These are phyloP conservation scores for Hippasteria phrygiana DNA, from an alignment of 53 echinoderm and acorn worm genomes.

Conservation along the genomic window DNA sequence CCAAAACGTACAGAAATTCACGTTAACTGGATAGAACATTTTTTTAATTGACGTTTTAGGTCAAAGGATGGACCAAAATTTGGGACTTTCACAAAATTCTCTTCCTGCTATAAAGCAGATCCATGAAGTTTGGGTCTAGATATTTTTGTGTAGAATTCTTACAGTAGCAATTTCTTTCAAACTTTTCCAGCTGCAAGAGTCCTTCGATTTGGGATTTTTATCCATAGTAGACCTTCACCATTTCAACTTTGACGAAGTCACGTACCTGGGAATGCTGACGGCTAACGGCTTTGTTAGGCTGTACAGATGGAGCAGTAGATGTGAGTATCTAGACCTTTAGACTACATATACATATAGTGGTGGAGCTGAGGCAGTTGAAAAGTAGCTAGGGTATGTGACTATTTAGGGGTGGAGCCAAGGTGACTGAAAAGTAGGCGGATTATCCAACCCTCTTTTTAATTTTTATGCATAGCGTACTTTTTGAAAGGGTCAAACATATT, in stretches of 20 bases:
- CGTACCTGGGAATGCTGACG: constrained; percentile 40
- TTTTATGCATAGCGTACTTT: no score
- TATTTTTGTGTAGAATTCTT: background rate
- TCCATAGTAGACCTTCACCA: constrained; percentile 34
- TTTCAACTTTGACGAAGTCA: background rate
- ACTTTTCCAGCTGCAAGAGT: background rate
- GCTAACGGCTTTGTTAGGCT: constrained; percentile 25
- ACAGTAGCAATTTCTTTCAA: background rate
- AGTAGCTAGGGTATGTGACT: no score
- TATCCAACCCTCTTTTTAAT: no score
- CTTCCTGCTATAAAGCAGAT: no score
- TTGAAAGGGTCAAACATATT: no score
- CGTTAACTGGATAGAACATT: background rate
- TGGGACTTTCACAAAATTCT: no score
- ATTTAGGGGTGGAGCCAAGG: background rate
- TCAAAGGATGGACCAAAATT: no score
- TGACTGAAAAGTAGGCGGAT: no score
- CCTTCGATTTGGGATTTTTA: constrained; percentile 16
- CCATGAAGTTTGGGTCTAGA: no score
- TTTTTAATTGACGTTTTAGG: background rate
- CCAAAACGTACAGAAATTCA: background rate
- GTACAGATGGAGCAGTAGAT: constrained; percentile 56
- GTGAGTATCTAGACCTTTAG: constrained; percentile 31
- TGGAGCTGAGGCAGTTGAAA: background rate
- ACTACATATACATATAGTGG: no score